Evolutionary conservation across 1,140 invertebrate species (phyloP).

Genomic region (Adoxophyes honmai): DNA sequence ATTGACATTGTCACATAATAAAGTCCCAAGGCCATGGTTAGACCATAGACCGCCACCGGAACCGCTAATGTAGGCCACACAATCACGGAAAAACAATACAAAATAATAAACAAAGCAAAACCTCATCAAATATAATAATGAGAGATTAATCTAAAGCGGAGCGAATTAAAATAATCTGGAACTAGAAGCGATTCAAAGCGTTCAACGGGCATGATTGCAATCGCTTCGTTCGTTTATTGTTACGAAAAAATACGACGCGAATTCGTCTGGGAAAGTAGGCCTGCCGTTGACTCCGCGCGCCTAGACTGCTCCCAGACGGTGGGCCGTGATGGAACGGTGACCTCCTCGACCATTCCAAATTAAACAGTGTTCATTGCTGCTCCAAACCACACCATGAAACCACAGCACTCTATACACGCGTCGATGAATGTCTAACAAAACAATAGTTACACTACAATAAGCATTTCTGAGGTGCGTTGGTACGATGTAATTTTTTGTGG

Average conservation of each 20-base stretch:
- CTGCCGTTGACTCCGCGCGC: conserved; percentile 47
- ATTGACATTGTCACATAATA: too few species aligned
- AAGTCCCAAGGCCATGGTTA: too few species aligned
- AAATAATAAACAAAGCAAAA: too few species aligned
- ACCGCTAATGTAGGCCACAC: too few species aligned
- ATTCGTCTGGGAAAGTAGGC: conserved; percentile 58
- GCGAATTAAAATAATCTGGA: not conserved
- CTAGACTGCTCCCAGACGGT: conserved; percentile 63
- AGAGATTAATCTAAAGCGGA: not conserved
- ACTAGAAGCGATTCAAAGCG: not conserved
- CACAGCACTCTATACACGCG: not conserved
- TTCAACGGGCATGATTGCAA: conserved; percentile 36
- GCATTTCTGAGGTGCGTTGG: not conserved
- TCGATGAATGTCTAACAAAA: not conserved
- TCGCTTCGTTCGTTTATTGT: conserved; percentile 49
- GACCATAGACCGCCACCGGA: conserved; percentile 12
- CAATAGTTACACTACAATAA: not conserved
- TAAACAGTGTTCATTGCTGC: not conserved
- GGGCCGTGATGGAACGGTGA: not conserved
- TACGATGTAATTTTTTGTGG: not conserved
- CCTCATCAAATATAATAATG: too few species aligned
- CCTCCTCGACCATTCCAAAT: not conserved
- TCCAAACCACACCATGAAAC: not conserved
- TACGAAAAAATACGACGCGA: conserved; percentile 41
- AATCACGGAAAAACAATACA: conserved; percentile 29